phyloP scores from a whole-genome alignment of 2,113 vertebrate genomes.

The Euleptes europaea region DNA sequence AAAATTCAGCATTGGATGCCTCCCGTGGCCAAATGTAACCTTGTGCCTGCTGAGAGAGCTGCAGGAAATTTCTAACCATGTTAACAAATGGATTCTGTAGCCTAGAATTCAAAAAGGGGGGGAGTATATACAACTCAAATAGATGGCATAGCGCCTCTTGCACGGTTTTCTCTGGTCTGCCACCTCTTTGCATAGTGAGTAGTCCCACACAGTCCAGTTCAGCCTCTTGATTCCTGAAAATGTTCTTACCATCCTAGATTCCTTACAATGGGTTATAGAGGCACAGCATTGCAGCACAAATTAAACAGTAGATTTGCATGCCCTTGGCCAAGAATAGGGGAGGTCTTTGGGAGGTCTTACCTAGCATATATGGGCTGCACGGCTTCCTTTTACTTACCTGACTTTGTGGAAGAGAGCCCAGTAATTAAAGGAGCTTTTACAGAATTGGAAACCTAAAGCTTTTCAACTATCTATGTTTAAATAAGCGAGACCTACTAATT shows the following conservation, averaged over 20 bases:
- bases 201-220: neutral
- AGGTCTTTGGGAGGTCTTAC: too few species aligned
- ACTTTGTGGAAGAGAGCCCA: too few species aligned
- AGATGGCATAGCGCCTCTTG: neutral
- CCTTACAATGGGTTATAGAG: neutral
- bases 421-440: too few species aligned
- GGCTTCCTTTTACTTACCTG: too few species aligned
- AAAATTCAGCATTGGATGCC: neutral
- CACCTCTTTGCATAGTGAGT: neutral
- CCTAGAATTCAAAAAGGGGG: neutral
- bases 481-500: neutral
- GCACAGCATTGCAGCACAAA: neutral
- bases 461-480: too few species aligned
- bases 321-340: neutral
- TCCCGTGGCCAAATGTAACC: neutral
- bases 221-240: neutral
- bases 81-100: neutral
- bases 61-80: neutral
- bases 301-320: neutral
- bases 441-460: too few species aligned
- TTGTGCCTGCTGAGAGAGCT: neutral
- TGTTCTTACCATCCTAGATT: neutral
- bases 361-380: too few species aligned
- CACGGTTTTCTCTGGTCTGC: neutral
- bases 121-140: neutral